Conservation (phyloP, 2,797 vertebrate species). For the Platalea minor region DNA sequence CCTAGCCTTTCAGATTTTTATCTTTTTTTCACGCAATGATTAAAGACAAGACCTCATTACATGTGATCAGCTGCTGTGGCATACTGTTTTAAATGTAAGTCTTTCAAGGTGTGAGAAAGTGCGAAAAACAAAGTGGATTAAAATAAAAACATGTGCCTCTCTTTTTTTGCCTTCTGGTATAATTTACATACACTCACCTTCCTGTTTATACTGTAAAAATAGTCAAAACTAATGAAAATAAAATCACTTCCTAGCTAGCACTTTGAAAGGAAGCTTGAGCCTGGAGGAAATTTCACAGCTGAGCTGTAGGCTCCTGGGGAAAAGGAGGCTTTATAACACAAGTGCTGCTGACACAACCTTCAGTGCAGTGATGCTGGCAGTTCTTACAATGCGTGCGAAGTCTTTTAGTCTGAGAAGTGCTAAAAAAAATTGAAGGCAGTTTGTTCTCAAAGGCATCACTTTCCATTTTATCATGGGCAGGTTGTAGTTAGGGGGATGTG, state of each 20-base stretch:
- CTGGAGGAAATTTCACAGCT: slow-evolving; percentile 31
- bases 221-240: slow-evolving; percentile 19
- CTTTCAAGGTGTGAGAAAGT: not conserved
- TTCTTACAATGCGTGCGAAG: not conserved
- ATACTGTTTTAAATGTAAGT: not conserved
- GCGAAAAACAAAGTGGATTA: not conserved
- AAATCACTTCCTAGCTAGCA: not conserved
- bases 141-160: not conserved
- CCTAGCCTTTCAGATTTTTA: not conserved
- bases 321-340: not conserved
- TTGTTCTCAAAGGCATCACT: not conserved
- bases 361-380: not conserved
- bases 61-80: not conserved
- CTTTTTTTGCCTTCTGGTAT: not conserved
- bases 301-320: not conserved
- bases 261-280: slow-evolving; percentile 14
- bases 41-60: not conserved
- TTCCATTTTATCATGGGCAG: not conserved
- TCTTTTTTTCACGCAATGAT: not conserved
- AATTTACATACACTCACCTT: not conserved
- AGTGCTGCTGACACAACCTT: not conserved
- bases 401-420: not conserved
- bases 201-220: not conserved
- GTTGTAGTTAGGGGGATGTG: not conserved
- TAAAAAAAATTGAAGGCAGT: not conserved